Base-by-base conservation (phyloP, 2,113 vertebrate genomes). In the Shinisaurus crocodilurus region DNA sequence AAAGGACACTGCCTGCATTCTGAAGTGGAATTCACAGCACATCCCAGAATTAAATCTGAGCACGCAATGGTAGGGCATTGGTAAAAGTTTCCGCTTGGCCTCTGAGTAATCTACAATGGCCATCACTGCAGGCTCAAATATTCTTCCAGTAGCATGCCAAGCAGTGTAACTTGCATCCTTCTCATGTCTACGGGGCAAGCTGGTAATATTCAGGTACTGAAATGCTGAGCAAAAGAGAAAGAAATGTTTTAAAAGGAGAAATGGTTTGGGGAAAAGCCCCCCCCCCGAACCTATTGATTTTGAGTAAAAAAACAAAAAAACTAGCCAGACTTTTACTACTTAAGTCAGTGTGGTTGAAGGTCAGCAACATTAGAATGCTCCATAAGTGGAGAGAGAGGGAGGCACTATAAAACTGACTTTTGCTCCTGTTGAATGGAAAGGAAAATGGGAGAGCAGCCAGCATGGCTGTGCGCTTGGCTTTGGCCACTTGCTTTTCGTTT, bases 241-340 rank as follows among this genome's bases (percentile, higher is more conserved):
- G 50, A 29, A 18, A 54, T n/a, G 57, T 8, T 23, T 45, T 13
- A 23, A 25, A 32, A 29, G n/a, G 40, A 45, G 70, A 40, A 60
- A n/a, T 23, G 16, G 9, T 87, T 12, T 3, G 48, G 88, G 32
- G 65, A 89, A 93, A 90, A 72, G 63, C 1, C 0, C 63, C 88
- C 48, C 1, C 57, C 57, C 57, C 13, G 57, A 88, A 87, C 40
- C 0, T 25, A 63, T 43, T 90, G 67, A 65, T 90, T 92, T 94
- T 37, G 5, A 57, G 23, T 63, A 86, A 48, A 90, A 70, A 86
- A 45, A n/a, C n/a, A 27, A 86, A 48, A 90, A 70, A 86, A 45
- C 45, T 27, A 27, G 76, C 37, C 48, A 67, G 43, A 57, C 2
- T 57, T 88, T 54, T 2, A 25, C 54, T 82, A 40, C 16, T 89